A percentile compares a stretch with the other conserved stretches of the same genome.
These are phyloP conservation scores for Oreochromis tanganicae DNA, from an alignment of 2,113 vertebrate species.

Conservation along the genomic window DNA sequence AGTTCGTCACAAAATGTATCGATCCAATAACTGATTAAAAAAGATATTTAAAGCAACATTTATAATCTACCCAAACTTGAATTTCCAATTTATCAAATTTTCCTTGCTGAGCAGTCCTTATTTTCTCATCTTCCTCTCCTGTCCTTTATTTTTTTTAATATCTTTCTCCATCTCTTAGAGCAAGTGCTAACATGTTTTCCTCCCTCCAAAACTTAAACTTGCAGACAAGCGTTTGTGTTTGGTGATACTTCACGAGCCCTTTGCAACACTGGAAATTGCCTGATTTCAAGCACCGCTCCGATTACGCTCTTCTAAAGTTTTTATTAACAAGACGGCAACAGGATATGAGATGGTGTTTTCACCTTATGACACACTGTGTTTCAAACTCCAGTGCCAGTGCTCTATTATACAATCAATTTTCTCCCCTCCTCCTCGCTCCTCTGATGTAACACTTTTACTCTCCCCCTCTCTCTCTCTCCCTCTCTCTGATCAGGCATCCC, in stretches of 20 bases:
- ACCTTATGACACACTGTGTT: background rate
- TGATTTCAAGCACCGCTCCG: background rate
- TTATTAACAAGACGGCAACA: background rate
- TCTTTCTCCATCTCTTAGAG: background rate
- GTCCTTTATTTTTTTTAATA: background rate
- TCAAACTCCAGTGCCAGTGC: background rate
- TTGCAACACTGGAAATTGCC: background rate
- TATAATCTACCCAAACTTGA: background rate
- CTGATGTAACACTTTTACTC: slow-evolving; percentile 17
- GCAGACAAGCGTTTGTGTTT: background rate
- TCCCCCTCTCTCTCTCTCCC: background rate
- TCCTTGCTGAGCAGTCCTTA: background rate
- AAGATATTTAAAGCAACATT: background rate
- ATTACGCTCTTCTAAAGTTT: background rate
- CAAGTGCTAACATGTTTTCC: background rate
- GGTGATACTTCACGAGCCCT: background rate
- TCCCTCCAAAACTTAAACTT: background rate
- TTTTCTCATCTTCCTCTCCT: background rate
- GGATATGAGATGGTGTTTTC: background rate
- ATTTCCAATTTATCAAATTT: background rate
- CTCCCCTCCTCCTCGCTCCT: background rate
- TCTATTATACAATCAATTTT: background rate
- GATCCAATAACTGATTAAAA: background rate
- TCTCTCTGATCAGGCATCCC: slow-evolving; percentile 4
- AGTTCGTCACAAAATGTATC: background rate